Percentiles rank a stretch among this genome's conserved stretches.
phyloP scores from a whole-genome alignment of 2,888 invertebrate species.

The Trachelus stipa region DNA sequence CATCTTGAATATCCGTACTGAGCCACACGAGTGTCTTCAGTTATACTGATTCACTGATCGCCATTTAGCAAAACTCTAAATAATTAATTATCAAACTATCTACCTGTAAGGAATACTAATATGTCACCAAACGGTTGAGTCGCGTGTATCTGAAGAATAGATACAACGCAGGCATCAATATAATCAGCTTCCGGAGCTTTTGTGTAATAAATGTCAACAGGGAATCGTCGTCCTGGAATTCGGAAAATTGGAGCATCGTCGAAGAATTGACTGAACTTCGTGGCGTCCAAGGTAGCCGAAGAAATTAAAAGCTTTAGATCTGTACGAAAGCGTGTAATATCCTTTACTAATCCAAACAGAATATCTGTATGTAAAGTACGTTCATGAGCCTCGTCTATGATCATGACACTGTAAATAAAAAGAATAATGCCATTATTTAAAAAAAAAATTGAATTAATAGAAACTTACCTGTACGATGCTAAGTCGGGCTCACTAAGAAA shows the following conservation, averaged over 20 bases:
- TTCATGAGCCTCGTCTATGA: conserved; percentile 99
- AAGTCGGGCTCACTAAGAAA: conserved; percentile 98
- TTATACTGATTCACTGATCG: conserved; percentile 1
- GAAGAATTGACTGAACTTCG: conserved; percentile 98
- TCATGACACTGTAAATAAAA: conserved; percentile 83
- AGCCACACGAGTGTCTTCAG: not conserved
- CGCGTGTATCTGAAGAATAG: conserved; percentile 97
- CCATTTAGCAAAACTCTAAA: conserved; percentile 4
- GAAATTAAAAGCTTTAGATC: conserved; percentile 97
- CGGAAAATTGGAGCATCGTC: conserved; percentile 98
- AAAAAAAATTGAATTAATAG: not conserved
- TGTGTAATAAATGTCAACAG: conserved; percentile 98
- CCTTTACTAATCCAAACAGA: conserved; percentile 96
- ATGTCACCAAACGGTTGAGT: conserved; percentile 97
- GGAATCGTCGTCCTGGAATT: conserved; percentile 97
- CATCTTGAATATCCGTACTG: not conserved
- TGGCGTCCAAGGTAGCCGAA: conserved; percentile 97
- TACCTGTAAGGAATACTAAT: conserved; percentile 93
- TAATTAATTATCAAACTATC: conserved; percentile 25
- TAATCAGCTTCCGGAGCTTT: conserved; percentile 99
- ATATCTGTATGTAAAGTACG: conserved; percentile 98
- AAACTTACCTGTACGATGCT: conserved; percentile 79
- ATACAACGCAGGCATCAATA: conserved; percentile 97
- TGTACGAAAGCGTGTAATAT: conserved; percentile 91
- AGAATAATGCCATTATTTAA: conserved; percentile 7